These are phyloP conservation scores for Paragorgia papillata DNA, from an alignment of 92 coral and sea anemone species.

Conservation along the genomic window DNA sequence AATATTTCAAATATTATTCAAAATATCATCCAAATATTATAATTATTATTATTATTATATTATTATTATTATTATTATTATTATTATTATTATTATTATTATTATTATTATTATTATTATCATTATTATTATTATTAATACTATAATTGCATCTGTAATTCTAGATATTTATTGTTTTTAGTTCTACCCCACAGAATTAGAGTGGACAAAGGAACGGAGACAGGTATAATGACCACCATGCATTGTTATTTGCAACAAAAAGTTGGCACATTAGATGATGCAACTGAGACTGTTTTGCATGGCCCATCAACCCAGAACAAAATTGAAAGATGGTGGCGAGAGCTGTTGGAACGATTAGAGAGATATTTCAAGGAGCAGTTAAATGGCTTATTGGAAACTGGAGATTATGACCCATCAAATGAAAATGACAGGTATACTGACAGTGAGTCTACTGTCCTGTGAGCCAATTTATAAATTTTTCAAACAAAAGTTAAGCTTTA, in stretches of 20 bases:
- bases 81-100: too few species aligned
- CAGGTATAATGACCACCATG: slow-evolving; percentile 69
- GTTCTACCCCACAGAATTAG: slow-evolving; percentile 54
- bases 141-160: slow-evolving; percentile 13
- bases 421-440: slow-evolving; percentile 51
- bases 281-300: slow-evolving; percentile 56
- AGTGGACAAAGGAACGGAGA: slow-evolving; percentile 72
- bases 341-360: slow-evolving; percentile 68
- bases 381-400: slow-evolving; percentile 62
- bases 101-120: too few species aligned
- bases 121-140: too few species aligned
- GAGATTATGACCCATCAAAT: slow-evolving; percentile 63
- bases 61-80: too few species aligned
- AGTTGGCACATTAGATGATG: slow-evolving; percentile 57
- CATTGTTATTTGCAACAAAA: slow-evolving; percentile 54
- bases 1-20: too few species aligned
- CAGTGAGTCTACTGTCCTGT: too few species aligned
- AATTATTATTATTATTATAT: too few species aligned
- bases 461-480: too few species aligned
- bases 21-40: too few species aligned
- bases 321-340: slow-evolving; percentile 69
- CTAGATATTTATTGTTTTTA: too few species aligned
- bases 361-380: slow-evolving; percentile 60
- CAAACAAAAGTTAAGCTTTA: too few species aligned
- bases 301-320: slow-evolving; percentile 76